A percentile compares a stretch with the other conserved stretches of the same genome.
phyloP scores from a whole-genome alignment of 1,140 invertebrate genomes.

The Pinna nobilis region DNA sequence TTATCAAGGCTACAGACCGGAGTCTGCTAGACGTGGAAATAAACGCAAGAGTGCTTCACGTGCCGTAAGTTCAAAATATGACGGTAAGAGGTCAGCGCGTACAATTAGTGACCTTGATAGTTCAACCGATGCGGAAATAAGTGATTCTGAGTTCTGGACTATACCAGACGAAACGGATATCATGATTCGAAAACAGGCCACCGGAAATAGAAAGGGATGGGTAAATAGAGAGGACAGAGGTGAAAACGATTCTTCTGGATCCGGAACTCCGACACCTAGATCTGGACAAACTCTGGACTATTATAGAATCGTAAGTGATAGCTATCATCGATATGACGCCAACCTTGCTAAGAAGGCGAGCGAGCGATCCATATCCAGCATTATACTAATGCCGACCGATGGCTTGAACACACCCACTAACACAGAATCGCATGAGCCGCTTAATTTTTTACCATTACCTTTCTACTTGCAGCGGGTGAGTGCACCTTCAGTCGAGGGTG shows the following conservation, averaged over 20 bases:
- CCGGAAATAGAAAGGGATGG: constrained; percentile 35
- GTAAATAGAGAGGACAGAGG: constrained; percentile 45
- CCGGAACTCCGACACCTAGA: constrained; percentile 34
- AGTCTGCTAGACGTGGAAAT: not conserved
- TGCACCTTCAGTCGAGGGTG: too few relatives aligned
- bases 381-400: constrained; percentile 60
- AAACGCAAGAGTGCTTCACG: constrained; percentile 46
- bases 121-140: constrained; percentile 45
- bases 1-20: constrained; percentile 27
- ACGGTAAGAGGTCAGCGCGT: constrained; percentile 12
- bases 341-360: constrained; percentile 64
- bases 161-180: constrained; percentile 60
- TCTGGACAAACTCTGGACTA: constrained; percentile 43
- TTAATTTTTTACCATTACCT: constrained; percentile 48
- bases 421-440: constrained; percentile 52
- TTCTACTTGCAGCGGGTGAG: constrained; percentile 61
- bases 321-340: constrained; percentile 46
- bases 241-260: constrained; percentile 43
- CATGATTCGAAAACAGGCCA: constrained; percentile 20
- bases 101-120: constrained; percentile 47
- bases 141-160: constrained; percentile 56
- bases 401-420: constrained; percentile 55
- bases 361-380: constrained; percentile 65
- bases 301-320: constrained; percentile 58
- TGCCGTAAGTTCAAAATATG: constrained; percentile 31